These are phyloP conservation scores for Esox lucius DNA, from an alignment of 2,797 vertebrate species.

Conservation along the genomic window DNA sequence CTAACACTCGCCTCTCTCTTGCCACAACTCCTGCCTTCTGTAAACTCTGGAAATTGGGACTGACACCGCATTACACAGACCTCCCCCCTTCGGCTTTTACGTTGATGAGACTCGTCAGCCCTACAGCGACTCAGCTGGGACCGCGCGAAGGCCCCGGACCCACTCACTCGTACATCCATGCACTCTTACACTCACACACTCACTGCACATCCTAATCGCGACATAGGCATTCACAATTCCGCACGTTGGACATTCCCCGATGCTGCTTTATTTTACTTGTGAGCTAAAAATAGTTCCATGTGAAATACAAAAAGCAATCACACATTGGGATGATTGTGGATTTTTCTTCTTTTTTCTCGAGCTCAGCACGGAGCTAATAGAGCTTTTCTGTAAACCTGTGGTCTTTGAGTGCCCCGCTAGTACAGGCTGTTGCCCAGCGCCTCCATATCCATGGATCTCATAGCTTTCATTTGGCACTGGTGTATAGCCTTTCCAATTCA, in stretches of 20 bases:
- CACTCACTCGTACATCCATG: background rate
- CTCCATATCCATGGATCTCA: constrained; percentile 59
- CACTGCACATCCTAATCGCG: background rate
- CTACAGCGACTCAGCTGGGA: constrained; percentile 12
- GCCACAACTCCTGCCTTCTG: constrained; percentile 57
- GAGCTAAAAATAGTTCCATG: background rate
- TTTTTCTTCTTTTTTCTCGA: background rate
- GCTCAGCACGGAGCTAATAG: constrained; percentile 7
- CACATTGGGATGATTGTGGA: constrained; percentile 1
- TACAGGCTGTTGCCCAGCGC: constrained; percentile 58
- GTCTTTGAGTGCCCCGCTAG: constrained; percentile 60
- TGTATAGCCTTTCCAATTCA: constrained; percentile 64
- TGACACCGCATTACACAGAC: constrained; percentile 79
- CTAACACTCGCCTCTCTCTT: constrained; percentile 10
- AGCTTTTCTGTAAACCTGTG: constrained; percentile 48
- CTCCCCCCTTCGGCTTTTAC: constrained; percentile 28
- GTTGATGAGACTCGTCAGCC: constrained; percentile 63
- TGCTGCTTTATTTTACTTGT: background rate
- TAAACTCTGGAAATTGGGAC: constrained; percentile 79
- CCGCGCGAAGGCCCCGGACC: background rate
- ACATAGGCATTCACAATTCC: background rate
- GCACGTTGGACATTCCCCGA: background rate
- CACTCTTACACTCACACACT: background rate
- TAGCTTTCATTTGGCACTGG: constrained; percentile 61
- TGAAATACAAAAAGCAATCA: background rate